A percentile compares a stretch with the other conserved stretches of the same genome.
phyloP scores from a whole-genome alignment of 2,113 vertebrate genomes.

The Ceyx melanurus region DNA sequence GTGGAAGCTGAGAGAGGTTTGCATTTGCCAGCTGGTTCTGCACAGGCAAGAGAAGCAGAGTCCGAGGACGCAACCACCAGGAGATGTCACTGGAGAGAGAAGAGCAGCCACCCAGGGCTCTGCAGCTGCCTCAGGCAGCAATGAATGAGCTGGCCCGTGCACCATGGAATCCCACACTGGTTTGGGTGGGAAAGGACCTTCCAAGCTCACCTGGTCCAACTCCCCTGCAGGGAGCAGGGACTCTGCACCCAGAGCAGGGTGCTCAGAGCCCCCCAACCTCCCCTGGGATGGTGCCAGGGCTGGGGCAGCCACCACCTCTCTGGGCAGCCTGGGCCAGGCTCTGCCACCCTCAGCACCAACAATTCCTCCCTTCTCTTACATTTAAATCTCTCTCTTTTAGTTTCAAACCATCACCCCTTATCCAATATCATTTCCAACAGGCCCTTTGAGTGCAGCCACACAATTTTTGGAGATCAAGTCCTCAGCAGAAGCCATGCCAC shows the following conservation, averaged over 20 bases:
- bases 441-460: not conserved
- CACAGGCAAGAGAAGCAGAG: not conserved
- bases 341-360: rapidly evolving
- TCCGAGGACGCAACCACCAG: not conserved
- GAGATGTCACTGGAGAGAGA: not conserved
- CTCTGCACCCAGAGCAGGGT: not conserved
- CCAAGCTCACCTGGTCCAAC: not conserved
- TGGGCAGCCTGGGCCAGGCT: too few relatives aligned
- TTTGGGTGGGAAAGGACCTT: not conserved
- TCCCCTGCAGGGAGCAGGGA: not conserved
- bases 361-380: not conserved
- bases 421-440: not conserved
- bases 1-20: not conserved
- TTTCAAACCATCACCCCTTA: not conserved
- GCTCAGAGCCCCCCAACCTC: not conserved
- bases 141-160: not conserved
- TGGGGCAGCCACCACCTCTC: not conserved
- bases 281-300: not conserved
- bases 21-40: not conserved
- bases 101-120: not conserved
- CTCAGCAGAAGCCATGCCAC: not conserved
- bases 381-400: not conserved
- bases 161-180: not conserved
- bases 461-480: not conserved
- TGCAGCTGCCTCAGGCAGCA: rapidly evolving